Evolutionary conservation across 2,888 invertebrate species (phyloP), one percentile per base, ranked within the genome.

Genomic region (Metallyticus violacea): DNA sequence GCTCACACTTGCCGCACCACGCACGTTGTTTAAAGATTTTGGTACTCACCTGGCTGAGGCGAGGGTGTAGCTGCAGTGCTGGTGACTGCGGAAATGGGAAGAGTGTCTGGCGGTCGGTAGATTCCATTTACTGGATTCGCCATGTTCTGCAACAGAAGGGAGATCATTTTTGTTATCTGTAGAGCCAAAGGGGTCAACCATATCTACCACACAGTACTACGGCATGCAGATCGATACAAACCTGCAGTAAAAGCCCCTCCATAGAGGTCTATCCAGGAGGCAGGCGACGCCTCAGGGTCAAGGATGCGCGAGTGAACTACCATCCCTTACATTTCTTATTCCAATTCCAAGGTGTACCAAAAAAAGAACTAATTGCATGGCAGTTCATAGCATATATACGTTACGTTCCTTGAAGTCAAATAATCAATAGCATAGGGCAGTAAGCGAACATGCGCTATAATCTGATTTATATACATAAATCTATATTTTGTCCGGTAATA

Each of bases 101-200:
- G 85, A 25, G 87, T 88, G 82, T 89, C 88, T 40, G 87, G 86
- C 27, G 90, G 90, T 90, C 95, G 96, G 91, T 97, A 97, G 90
- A 97, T 95, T 87, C 97, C 97, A 91, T 97, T 97, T 15, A 97
- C 96, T 87, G 98, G 97, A 93, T 97, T 96, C 76, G 97, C 97
- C 90, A 97, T 97, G 92, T 97, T 97, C 96, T 96, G 93, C 88
- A 94, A 92, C 89, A 26, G 76, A 26, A 76, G 25, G 26, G 76
- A 82, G 82, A 82, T 22, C 26, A 82, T 76, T 62, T 62, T 15
- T 62, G 22, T 62, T 62, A 62, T 62, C 76, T 76, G 82, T 82
- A 40, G 82, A 82, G 26, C 27, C 40, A 76, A 82, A 15, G 82
- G 82, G 82, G 81, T 15, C 76, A 82, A 82, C 82, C 76, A 82